Base-by-base conservation (phyloP, 2,797 vertebrate genomes). In the Salarias fasciatus region DNA sequence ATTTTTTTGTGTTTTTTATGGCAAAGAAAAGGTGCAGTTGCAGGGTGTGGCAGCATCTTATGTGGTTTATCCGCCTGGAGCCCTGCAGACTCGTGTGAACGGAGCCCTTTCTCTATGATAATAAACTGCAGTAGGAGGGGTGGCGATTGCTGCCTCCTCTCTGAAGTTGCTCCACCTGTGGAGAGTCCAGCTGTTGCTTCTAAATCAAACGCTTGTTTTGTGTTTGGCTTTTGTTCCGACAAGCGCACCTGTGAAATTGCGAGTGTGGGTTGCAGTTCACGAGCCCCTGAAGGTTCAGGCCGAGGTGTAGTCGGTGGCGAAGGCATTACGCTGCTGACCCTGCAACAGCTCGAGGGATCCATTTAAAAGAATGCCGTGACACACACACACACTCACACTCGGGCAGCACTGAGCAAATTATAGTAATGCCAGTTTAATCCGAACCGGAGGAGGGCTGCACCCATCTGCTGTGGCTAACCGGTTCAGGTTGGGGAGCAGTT, bases 11-110 rank as follows among this genome's bases (percentile, higher is more conserved):
- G 67, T 66, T 78, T 86, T 81, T 88, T 83, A 80, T 81, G 64
- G 69, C 72, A 71, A 55, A 75, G 61, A 73, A 80, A 77, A 69
- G 78, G 67, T 86, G 80, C 78, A 50, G 65, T 54, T 53, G 55
- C 52, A 86, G 90, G 90, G 89, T 86, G 91, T 90, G 88, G 88
- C 82, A 51, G 66, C 72, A 75, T 88, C 80, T 90, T 60, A 75
- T 91, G 89, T 86, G 89, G 89, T 88, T 78, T 65, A 75, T 55
- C 77, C 82, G 77, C 80, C 83, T 80, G 82, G 7, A 52, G 66
- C 83, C 86, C 86, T 80, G 49, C 53, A 75, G 87, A 84, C 76
- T 63, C 56, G 33, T 72, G 51, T 28, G 56, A 68, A 52, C 1
- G 24, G 44, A 77, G 69, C 62, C 68, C 35, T 75, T 83, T 86